These are phyloP conservation scores for Pangasius mekongensis DNA, from an alignment of 2,797 vertebrate species.

Conservation along the genomic window DNA sequence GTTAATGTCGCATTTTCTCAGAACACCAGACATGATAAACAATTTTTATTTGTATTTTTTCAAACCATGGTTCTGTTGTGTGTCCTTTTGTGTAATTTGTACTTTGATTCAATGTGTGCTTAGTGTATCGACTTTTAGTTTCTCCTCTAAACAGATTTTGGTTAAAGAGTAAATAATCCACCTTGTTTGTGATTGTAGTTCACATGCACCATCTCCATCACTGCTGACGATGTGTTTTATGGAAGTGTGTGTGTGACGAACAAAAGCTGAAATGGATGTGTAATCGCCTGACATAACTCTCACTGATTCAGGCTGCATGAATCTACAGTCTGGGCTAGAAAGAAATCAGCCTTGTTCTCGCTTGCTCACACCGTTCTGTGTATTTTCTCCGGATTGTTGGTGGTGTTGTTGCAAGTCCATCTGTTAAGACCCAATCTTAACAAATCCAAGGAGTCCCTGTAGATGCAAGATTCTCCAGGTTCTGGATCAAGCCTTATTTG, in stretches of 20 bases:
- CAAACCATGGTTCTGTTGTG: background rate
- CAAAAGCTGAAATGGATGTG: background rate
- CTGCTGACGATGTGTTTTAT: background rate
- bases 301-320: background rate
- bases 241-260: background rate
- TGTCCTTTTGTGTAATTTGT: background rate
- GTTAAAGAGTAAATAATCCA: background rate
- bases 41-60: too few relatives aligned
- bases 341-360: background rate
- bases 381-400: background rate
- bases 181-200: too few relatives aligned
- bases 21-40: too few relatives aligned
- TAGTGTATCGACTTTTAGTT: background rate
- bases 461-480: background rate
- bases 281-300: background rate
- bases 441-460: background rate
- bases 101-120: background rate
- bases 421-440: background rate
- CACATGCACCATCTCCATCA: background rate
- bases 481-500: background rate
- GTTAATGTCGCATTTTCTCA: background rate
- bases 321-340: background rate
- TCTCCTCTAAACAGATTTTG: background rate
- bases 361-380: background rate
- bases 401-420: background rate